These are phyloP conservation scores for Falco biarmicus DNA, from an alignment of 2,797 vertebrate genomes.

Conservation along the genomic window DNA sequence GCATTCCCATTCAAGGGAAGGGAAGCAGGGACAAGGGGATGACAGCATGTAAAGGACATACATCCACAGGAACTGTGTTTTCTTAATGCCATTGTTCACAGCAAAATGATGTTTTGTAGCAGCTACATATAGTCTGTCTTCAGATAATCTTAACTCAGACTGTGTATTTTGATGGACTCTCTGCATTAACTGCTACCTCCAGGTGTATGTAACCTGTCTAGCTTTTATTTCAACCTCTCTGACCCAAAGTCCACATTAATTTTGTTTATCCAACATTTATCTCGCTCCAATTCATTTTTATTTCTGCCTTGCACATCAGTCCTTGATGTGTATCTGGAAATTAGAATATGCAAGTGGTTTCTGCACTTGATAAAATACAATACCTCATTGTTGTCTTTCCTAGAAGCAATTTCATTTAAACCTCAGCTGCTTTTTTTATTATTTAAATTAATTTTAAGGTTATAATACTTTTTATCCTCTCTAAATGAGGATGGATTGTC, in stretches of 20 bases:
- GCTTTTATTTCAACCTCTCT: not conserved
- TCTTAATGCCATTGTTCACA: not conserved
- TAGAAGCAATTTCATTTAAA: not conserved
- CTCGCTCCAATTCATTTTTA: not conserved
- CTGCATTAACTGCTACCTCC: not conserved
- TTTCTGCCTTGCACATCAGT: not conserved
- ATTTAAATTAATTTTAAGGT: not conserved
- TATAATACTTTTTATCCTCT: not conserved
- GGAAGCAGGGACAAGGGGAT: not conserved
- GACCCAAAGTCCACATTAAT: not conserved
- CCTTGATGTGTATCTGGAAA: not conserved
- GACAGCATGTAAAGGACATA: not conserved
- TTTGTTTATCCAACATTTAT: not conserved
- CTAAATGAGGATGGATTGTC: not conserved
- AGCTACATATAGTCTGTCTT: not conserved
- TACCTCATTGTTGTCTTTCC: not conserved
- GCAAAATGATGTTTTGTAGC: not conserved
- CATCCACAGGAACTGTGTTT: not conserved
- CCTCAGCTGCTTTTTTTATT: not conserved
- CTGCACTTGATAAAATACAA: not conserved
- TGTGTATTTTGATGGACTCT: not conserved
- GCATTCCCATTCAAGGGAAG: not conserved
- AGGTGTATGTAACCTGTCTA: not conserved
- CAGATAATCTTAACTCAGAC: not conserved
- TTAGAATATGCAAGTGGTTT: not conserved